These are phyloP conservation scores for Sphaeridia pumilis DNA, from an alignment of 2,888 invertebrate genomes.

Conservation along the genomic window DNA sequence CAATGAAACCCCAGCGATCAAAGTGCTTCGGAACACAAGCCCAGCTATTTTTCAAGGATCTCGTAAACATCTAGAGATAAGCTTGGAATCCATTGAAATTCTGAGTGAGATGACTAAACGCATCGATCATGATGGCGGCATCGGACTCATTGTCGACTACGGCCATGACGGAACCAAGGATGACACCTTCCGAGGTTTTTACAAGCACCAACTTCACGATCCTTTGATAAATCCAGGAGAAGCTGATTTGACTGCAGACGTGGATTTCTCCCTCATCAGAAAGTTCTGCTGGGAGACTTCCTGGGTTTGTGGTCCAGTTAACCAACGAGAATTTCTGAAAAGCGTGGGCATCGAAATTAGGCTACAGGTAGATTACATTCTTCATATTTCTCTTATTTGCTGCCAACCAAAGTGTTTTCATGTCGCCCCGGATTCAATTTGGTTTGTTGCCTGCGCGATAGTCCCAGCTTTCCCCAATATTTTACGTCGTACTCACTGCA, in stretches of 20 bases:
- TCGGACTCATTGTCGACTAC: conserved; percentile 83
- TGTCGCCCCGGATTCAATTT: too few species aligned
- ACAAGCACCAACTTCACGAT: conserved; percentile 70
- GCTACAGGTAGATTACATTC: conserved; percentile 54
- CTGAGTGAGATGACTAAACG: conserved; percentile 57
- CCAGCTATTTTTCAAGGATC: conserved; percentile 40
- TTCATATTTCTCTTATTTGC: too few species aligned
- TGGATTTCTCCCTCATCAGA: conserved; percentile 73
- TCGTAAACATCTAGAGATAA: conserved; percentile 58
- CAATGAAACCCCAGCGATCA: conserved; percentile 56
- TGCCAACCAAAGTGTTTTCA: too few species aligned
- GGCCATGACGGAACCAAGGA: conserved; percentile 78
- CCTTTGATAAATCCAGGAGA: conserved; percentile 72
- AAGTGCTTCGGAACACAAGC: conserved; percentile 36
- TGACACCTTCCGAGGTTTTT: conserved; percentile 83
- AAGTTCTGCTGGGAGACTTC: conserved; percentile 50
- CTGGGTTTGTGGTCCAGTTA: conserved; percentile 67
- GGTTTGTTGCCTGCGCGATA: too few species aligned
- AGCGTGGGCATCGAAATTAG: conserved; percentile 69
- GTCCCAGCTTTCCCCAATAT: too few species aligned
- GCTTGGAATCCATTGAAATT: conserved; percentile 56
- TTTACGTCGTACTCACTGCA: too few species aligned
- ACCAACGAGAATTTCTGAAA: conserved; percentile 70
- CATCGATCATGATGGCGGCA: conserved; percentile 65
- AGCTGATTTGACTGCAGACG: conserved; percentile 97